Evolutionary conservation across 2,797 vertebrate species (phyloP).

Genomic region (Ceryle rudis): DNA sequence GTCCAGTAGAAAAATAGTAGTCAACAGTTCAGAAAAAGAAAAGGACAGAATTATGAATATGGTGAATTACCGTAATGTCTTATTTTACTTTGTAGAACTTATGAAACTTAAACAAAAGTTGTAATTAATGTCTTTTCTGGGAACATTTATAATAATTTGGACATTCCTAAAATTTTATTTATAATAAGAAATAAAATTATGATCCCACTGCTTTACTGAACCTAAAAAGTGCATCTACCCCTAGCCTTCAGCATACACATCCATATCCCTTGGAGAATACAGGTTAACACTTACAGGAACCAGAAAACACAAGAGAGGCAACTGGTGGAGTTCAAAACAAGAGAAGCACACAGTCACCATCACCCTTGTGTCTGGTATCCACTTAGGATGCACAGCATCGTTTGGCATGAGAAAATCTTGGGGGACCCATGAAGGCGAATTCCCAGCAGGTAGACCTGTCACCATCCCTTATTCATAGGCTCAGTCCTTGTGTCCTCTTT

Average conservation of each 20-base stretch:
- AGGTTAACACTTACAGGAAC: background rate
- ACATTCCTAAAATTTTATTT: background rate
- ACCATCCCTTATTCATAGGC: background rate
- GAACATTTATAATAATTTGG: background rate
- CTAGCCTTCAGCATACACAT: background rate
- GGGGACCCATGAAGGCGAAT: background rate
- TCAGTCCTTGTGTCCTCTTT: background rate
- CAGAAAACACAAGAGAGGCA: background rate
- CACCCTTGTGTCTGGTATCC: background rate
- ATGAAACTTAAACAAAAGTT: background rate
- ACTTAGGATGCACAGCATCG: background rate
- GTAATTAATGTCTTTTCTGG: background rate
- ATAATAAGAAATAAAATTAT: background rate
- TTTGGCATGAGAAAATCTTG: background rate
- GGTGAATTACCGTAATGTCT: background rate
- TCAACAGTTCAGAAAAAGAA: background rate
- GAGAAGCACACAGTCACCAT: background rate
- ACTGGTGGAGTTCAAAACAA: background rate
- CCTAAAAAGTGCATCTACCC: background rate
- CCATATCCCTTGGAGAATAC: background rate
- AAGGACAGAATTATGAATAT: background rate
- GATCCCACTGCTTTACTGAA: background rate
- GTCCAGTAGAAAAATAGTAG: background rate
- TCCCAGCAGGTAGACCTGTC: background rate
- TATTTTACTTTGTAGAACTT: background rate